Evolutionary conservation across 1,140 invertebrate species (phyloP).

Genomic region (Bombus vancouverensis): DNA sequence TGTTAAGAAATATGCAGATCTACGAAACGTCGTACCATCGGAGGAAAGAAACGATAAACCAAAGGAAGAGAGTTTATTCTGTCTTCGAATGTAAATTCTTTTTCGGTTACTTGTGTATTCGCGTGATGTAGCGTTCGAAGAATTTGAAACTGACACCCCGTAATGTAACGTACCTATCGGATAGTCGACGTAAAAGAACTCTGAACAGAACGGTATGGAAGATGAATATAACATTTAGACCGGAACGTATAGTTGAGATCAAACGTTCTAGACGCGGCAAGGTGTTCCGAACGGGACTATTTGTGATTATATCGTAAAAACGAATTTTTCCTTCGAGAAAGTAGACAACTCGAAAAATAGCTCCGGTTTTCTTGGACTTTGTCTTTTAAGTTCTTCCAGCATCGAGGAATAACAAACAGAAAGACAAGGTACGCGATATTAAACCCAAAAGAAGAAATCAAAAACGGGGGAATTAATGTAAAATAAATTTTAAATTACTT

Average conservation of each 20-base stretch:
- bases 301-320: neutral
- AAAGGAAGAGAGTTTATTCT: neutral
- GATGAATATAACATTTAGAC: neutral
- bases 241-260: neutral
- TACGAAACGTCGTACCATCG: neutral
- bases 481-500: neutral
- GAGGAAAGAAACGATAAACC: too few relatives aligned
- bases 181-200: neutral
- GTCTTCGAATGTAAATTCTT: neutral
- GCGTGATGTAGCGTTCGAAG: neutral
- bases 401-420: neutral
- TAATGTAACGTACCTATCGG: neutral
- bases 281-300: neutral
- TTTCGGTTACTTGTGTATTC: neutral
- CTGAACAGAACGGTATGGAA: neutral
- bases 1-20: neutral
- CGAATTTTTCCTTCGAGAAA: neutral
- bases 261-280: neutral
- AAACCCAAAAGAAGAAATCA: neutral
- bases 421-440: neutral
- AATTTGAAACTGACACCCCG: neutral
- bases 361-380: neutral
- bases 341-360: neutral
- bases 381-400: too few relatives aligned
- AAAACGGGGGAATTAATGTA: fast-evolving